Conservation (phyloP, 2,113 vertebrate genomes). For the Ginglymostoma cirratum region DNA sequence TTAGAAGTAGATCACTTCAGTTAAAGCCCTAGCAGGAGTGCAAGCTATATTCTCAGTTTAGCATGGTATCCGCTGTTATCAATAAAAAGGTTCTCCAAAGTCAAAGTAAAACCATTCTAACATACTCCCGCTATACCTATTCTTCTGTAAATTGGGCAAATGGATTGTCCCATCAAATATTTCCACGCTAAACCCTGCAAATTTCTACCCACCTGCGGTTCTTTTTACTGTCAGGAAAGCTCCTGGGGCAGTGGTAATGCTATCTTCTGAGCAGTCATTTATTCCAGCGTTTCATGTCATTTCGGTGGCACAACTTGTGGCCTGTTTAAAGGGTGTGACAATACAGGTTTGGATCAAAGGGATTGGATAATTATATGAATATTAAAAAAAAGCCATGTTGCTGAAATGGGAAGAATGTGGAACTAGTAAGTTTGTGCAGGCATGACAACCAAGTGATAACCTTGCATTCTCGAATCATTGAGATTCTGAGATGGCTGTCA, state of each 20-base stretch:
- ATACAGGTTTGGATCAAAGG: not conserved
- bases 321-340: not conserved
- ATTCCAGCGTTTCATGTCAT: not conserved
- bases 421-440: not conserved
- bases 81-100: not conserved
- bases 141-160: not conserved
- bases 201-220: not conserved
- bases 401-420: not conserved
- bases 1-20: not conserved
- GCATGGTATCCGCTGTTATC: not conserved
- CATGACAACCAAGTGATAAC: not conserved
- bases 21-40: not conserved
- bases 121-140: not conserved
- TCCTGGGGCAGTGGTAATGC: not conserved
- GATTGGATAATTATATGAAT: not conserved
- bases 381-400: not conserved
- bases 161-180: not conserved
- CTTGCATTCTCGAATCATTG: not conserved
- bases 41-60: not conserved
- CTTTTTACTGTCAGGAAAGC: not conserved
- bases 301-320: not conserved
- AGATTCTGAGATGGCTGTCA: not conserved
- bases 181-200: not conserved
- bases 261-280: not conserved
- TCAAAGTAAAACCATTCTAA: not conserved